Conservation (phyloP, 2,113 vertebrate genomes). For the Reinhardtius hippoglossoides region DNA sequence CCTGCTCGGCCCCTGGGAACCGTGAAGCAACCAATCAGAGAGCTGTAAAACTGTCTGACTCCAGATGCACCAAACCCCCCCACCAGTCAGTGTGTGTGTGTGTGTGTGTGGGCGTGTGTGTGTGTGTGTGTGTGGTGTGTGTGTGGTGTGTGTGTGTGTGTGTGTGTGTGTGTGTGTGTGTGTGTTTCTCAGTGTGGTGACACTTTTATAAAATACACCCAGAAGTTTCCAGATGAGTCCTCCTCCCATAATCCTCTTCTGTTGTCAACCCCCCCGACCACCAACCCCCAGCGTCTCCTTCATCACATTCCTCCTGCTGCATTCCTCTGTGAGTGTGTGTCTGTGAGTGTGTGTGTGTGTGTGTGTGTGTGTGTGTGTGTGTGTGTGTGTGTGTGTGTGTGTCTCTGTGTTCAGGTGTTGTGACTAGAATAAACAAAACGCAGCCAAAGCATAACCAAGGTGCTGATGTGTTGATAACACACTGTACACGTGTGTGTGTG, state of each 20-base stretch:
- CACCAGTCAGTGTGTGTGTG: conserved; percentile 24
- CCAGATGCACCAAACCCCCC: background rate
- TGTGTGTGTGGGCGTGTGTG: conserved; percentile 32
- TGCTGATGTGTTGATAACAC: conserved; percentile 16
- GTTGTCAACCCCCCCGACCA: background rate
- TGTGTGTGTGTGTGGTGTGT: conserved; percentile 45
- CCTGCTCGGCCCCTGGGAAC: background rate
- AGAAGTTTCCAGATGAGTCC: background rate
- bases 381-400: conserved; percentile 16
- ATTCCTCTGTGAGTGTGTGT: background rate
- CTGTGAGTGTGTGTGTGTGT: background rate
- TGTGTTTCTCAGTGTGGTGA: conserved; percentile 42
- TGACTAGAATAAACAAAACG: conserved; percentile 6
- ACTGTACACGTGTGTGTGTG: background rate
- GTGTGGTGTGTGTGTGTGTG: conserved; percentile 14
- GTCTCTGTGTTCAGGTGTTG: background rate
- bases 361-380: conserved; percentile 18
- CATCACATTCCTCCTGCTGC: conserved; percentile 19
- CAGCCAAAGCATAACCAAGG: conserved; percentile 20
- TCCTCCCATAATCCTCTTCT: conserved; percentile 15
- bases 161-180: conserved; percentile 30
- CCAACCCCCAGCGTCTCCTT: background rate
- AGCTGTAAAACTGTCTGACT: conserved; percentile 6
- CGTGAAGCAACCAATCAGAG: conserved; percentile 20
- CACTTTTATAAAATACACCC: conserved; percentile 14